Base-by-base conservation (phyloP, 2,113 vertebrate genomes). In the Trichomycterus rosablanca region DNA sequence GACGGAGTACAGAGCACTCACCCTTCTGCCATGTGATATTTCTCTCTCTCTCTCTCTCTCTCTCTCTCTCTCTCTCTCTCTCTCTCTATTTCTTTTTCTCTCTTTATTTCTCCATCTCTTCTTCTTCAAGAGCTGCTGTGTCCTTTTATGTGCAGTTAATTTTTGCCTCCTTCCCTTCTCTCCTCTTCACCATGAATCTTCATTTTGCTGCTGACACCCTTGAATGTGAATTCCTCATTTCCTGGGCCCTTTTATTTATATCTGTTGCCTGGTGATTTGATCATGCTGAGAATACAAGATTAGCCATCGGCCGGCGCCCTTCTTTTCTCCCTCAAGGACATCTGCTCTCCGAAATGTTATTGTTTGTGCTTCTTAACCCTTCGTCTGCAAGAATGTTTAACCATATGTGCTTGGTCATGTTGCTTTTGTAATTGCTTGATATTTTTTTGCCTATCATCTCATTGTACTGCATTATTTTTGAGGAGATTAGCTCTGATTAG, bases 201-300 rank as follows among this genome's bases (percentile, higher is more conserved):
- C 91, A 92, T 93, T 93, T 92, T 77, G 87, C 82, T 52, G 77
- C 89, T 92, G 90, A 93, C 91, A 93, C 89, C 86, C 88, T 90
- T 91, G 88, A 91, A 92, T 92, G 89, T 89, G 90, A 91, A 92
- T 91, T 92, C 90, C 90, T 91, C 91, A 92, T 93, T 92, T 92
- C 90, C 90, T 90, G 88, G 59, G 52, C 87, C 87, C 87, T 91
- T 92, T 93, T 94, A 94, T 93, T 92, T 92, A 89, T 92, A 88
- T 89, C 87, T 91, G 91, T 93, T 91, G 91, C 90, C 89, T 89
- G 90, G 91, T 92, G 91, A 93, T 92, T 92, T 86, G 89, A 92
- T 92, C 89, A 89, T 90, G 92, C 90, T 87, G 88, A 86, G 90
- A 93, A 93, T 92, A 92, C 88, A 81, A 90, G 90, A 93, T 93